phyloP scores from a whole-genome alignment of 1,140 invertebrate genomes.

The Bombus polaris region DNA sequence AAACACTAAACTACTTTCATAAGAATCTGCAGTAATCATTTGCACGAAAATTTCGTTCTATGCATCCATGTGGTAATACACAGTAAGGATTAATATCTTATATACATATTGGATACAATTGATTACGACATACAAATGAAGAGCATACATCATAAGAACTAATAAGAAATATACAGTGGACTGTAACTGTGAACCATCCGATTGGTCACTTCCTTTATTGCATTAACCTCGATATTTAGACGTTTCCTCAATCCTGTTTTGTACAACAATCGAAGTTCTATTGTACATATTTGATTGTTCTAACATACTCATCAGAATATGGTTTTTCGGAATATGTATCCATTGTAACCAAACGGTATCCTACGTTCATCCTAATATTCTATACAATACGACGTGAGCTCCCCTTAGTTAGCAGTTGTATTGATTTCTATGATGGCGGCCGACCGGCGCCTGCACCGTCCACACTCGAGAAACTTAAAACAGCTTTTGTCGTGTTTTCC shows the following conservation, averaged over 20 bases:
- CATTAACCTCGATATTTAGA: not conserved
- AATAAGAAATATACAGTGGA: not conserved
- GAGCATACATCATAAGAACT: not conserved
- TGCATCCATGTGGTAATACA: not conserved
- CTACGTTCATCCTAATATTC: conserved; percentile 14
- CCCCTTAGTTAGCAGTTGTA: conserved; percentile 70
- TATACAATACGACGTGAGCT: conserved; percentile 44
- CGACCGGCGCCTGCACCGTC: conserved; percentile 69
- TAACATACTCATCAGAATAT: not conserved
- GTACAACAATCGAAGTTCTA: not conserved
- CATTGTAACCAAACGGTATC: not conserved
- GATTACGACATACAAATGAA: not conserved
- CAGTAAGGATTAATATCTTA: not conserved
- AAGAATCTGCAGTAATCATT: not conserved
- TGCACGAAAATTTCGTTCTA: not conserved
- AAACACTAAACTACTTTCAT: no score
- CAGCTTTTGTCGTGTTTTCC: conserved; percentile 25
- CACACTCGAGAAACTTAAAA: conserved; percentile 29
- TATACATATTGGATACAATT: no score
- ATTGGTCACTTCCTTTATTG: not conserved
- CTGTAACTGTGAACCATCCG: no score
- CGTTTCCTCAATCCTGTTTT: not conserved
- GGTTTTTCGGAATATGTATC: not conserved
- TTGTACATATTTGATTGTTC: not conserved
- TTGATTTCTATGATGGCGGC: conserved; percentile 77